Base-by-base conservation (phyloP, 2,888 invertebrate genomes). In the Timema podura region DNA sequence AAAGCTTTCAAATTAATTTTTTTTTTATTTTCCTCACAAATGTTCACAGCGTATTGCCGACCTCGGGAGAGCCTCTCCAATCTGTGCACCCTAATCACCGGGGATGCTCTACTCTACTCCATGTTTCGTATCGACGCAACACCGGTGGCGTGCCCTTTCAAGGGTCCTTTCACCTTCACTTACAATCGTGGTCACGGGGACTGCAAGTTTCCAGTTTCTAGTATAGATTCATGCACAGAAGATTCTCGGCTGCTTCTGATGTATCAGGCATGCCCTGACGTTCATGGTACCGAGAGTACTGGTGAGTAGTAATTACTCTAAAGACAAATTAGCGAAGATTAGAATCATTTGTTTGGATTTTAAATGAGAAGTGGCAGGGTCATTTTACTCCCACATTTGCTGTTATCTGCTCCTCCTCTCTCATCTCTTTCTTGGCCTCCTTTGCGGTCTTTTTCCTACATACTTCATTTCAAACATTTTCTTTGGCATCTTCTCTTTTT, bases 231-330 rank as follows among this genome's bases (percentile, higher is more conserved):
- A 78, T 97, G 96, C 82, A 96, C 96, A 0, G 95, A 96, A 81
- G 93, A 95, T 78, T 95, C 94, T 74, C 87, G 93, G 75, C 85
- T 96, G 68, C 86, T 96, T 75, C 89, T 97, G 79, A 92, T 92
- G 81, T 96, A 95, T 82, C 95, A 96, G 81, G 95, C 95, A 7
- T 97, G 97, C 80, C 94, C 94, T 15, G 95, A 96, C 82, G 91
- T 96, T 7, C 88, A 89, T 75, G 94, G 92, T 67, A 93, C 95
- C 0, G 96, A 96, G 80, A 95, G 94, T 80, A 92, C 94, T 78
- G 93, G 95, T 95, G 82, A 82, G 83, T 76, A 72, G 15, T 30
- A 30, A 2, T 30, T n/a, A 65, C n/a, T 51, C 51, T n/a, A 11
- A 51, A 13, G 51, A 51, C 11, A 13, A 51, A 51, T 11, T 11